These are phyloP conservation scores for Montipora efflorescens DNA, from an alignment of 64 coral and sea anemone genomes.

Conservation along the genomic window DNA sequence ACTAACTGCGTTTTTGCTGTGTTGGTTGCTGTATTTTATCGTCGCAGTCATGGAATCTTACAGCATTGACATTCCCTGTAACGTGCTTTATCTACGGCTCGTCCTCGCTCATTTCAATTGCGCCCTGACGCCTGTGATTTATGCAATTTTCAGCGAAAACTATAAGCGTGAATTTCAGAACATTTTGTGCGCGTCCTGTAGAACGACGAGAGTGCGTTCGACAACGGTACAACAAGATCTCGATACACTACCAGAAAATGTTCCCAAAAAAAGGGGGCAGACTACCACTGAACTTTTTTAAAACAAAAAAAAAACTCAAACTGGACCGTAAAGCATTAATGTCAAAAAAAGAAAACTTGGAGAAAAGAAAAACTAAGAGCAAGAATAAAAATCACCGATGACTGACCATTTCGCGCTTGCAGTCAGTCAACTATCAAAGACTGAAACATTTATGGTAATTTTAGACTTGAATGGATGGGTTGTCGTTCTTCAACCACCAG, in stretches of 20 bases:
- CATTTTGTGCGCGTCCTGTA: background rate
- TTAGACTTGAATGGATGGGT: no score
- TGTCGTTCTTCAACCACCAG: no score
- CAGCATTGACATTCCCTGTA: conserved; percentile 17
- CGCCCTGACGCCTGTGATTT: conserved; percentile 63
- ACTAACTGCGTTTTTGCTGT: conserved; percentile 62
- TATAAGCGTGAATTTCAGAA: conserved; percentile 44
- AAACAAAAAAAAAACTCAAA: no score
- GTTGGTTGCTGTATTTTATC: conserved; percentile 75
- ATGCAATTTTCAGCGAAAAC: conserved; percentile 70
- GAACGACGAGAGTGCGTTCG: background rate
- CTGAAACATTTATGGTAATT: no score
- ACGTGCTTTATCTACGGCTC: conserved; percentile 53
- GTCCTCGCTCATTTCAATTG: conserved; percentile 71
- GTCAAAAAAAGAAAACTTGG: no score
- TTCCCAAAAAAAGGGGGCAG: background rate
- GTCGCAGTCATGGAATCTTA: conserved; percentile 57
- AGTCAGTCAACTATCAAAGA: no score
- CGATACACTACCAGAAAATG: background rate
- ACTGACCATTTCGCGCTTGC: no score
- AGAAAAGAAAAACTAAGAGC: no score
- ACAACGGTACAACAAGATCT: background rate
- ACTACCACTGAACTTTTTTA: background rate
- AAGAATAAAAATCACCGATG: no score
- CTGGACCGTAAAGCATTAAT: no score